Base-by-base conservation (phyloP, 2,113 vertebrate genomes). In the Hymenochirus boettgeri region DNA sequence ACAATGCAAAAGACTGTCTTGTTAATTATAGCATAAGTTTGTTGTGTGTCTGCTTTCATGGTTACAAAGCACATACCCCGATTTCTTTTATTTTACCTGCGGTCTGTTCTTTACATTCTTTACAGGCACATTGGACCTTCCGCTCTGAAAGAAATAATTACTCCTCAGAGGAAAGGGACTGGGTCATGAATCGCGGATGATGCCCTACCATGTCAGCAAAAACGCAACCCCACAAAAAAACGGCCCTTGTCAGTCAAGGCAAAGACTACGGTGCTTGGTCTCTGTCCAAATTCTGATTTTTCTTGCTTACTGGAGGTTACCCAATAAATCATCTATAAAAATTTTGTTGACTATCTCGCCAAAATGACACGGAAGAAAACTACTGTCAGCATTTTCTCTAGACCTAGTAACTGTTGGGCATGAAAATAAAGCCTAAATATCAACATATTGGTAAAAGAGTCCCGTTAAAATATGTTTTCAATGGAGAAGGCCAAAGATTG, bases 51-150 rank as follows among this genome's bases (percentile, higher is more conserved):
- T 12, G n/a, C 70, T 50, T 35, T 21, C 3, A 24, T 66, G 70
- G 61, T 74, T 19, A 25, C 61, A 71, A 62, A 71, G 71, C 86
- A 73, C 80, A 75, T 80, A 77, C 86, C 80, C 57, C 58, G 85
- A n/a, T n/a, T 82, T 76, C 85, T 82, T 12, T 25, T 53, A 19
- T 21, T 54, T 62, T 37, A 71, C 74, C 70, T 74, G 86, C 70
- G 78, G 74, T 79, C 83, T 74, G 78, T 86, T 90, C 89, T 86
- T 89, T 82, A 82, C 87, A 87, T n/a, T n/a, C n/a, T n/a, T n/a
- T n/a, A n/a, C n/a, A n/a, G n/a, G 91, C 87, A 89, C 90, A 89
- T 83, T 88, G 91, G 92, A 87, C 91, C 93, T 90, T 88, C 90
- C 75, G 76, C 86, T 88, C 88, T 78, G 79, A 87, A 88, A 89